Evolutionary conservation across 2,113 vertebrate genomes (phyloP), one percentile per base, ranked within the genome.

Genomic region (Oreochromis spilurus): DNA sequence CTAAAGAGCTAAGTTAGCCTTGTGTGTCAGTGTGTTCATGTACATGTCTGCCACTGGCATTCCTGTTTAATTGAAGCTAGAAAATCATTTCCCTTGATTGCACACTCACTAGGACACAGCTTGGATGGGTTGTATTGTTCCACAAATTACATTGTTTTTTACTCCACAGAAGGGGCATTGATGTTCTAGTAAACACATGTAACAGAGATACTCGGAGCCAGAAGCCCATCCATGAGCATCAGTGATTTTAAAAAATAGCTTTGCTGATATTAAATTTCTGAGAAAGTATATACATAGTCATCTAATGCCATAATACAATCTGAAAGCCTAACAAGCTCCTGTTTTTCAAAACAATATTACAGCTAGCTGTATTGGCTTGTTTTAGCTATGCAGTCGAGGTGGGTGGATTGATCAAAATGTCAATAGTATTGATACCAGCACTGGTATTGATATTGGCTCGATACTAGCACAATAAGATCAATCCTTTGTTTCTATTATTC

Each of bases 31-130:
- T 34, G 13, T 70, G 65, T 62, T 21, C 16, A n/a, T 79, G 79
- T 50, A 21, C 65, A 7, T 82, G 12, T 62, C 3, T 53, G 36
- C 4, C 29, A 7, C 26, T 4, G 45, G 80, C 54, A 54, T 38
- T 40, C 4, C 31, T 29, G 78, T 79, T 79, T 36, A 81, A 36
- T 82, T 84, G 57, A 58, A 75, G 78, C 60, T 67, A 29, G 81
- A 70, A 84, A 84, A 89, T 91, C 5, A 43, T 78, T 78, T 84
- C 21, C 52, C 50, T 53, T 89, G 48, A 89, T 90, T 89, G 45
- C 43, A 82, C 17, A n/a, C 12, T 78, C 65, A 75, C 78, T 72
- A 81, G 75, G 29, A 34, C 24, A n/a, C 48, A 72, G 29, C 75
- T 57, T 34, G 13, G n/a, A 81, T 52, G n/a, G 54, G 45, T 24